Conservation (phyloP, 2,888 invertebrate genomes). For the Apodemia hepburni region DNA sequence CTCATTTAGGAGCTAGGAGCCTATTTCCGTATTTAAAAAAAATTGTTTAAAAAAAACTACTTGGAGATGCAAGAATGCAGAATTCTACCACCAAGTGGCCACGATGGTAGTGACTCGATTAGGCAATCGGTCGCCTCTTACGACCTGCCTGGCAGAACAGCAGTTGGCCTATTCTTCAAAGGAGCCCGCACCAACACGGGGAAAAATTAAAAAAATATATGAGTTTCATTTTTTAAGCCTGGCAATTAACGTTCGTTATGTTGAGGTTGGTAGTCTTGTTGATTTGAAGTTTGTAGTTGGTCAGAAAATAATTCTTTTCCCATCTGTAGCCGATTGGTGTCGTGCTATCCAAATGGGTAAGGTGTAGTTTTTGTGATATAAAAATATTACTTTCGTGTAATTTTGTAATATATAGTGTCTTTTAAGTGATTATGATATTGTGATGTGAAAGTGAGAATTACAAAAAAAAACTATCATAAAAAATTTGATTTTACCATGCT, state of each 20-base stretch:
- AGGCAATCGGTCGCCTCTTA: too few relatives aligned
- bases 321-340: conserved; percentile 79
- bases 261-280: conserved; percentile 52
- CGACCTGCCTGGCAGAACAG: too few relatives aligned
- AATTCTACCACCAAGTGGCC: too few relatives aligned
- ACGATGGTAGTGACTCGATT: too few relatives aligned
- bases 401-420: conserved; percentile 44
- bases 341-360: conserved; percentile 79
- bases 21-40: too few relatives aligned
- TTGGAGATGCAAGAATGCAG: too few relatives aligned
- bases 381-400: conserved; percentile 45
- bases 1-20: too few relatives aligned
- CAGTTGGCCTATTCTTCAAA: too few relatives aligned
- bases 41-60: too few relatives aligned
- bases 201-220: too few relatives aligned
- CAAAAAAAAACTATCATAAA: conserved; percentile 17
- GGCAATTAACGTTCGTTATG: conserved; percentile 40
- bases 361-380: conserved; percentile 65
- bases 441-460: conserved; percentile 46
- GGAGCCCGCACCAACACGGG: too few relatives aligned
- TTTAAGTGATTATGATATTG: conserved; percentile 47
- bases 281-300: conserved; percentile 60
- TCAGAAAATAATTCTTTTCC: conserved; percentile 71
- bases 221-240: conserved; percentile 28
- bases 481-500: conserved; percentile 44